Conservation (phyloP, 1,140 invertebrate species). For the Zelostemma sp. region DNA sequence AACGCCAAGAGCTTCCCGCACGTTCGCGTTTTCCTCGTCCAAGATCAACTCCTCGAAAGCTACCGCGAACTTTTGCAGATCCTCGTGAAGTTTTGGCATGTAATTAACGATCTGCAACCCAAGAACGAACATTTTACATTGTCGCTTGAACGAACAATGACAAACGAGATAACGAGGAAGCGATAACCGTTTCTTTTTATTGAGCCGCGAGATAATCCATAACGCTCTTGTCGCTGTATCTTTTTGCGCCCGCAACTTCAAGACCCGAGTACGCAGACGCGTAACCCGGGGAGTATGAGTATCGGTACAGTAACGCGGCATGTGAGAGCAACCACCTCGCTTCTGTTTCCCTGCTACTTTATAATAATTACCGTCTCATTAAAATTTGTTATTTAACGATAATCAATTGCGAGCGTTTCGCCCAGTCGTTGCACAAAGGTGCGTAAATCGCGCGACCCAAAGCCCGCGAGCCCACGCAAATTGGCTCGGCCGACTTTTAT, state of each 20-base stretch:
- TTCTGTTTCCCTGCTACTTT: slow-evolving; percentile 66
- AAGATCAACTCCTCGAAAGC: slow-evolving; percentile 64
- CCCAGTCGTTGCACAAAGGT: slow-evolving; percentile 31
- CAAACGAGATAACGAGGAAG: too few species aligned
- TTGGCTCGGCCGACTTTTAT: neutral
- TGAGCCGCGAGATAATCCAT: slow-evolving; percentile 1
- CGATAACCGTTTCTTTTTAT: too few species aligned
- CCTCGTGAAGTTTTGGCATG: slow-evolving; percentile 62
- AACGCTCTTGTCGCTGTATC: slow-evolving; percentile 7
- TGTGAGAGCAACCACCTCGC: slow-evolving; percentile 42
- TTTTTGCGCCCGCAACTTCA: neutral
- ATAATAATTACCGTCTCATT: slow-evolving; percentile 70
- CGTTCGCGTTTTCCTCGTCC: slow-evolving; percentile 52
- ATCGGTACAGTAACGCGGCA: slow-evolving; percentile 19
- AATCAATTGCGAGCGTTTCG: slow-evolving; percentile 58
- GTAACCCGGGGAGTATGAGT: slow-evolving; percentile 63
- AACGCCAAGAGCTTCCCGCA: slow-evolving; percentile 46
- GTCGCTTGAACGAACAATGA: too few species aligned
- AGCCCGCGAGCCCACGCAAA: neutral
- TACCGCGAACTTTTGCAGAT: slow-evolving; percentile 68
- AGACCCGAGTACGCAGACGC: slow-evolving; percentile 59
- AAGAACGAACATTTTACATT: too few species aligned
- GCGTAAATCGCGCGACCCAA: neutral
- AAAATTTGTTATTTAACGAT: slow-evolving; percentile 69
- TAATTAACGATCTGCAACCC: slow-evolving; percentile 59